phyloP scores from a whole-genome alignment of 1,140 invertebrate genomes.

The Stegodyphus dumicola region DNA sequence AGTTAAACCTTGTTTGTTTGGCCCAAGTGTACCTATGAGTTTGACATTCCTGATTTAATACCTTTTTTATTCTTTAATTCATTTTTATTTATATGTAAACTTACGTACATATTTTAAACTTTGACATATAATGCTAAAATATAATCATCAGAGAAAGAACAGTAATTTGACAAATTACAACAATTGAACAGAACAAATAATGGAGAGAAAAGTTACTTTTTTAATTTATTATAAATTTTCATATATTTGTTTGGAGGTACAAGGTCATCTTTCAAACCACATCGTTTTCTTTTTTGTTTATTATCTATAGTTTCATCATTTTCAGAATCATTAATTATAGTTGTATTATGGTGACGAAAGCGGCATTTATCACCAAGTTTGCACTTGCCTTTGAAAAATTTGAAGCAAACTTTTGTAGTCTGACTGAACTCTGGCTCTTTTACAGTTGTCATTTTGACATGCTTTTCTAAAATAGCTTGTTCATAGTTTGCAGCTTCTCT shows the following conservation, averaged over 20 bases:
- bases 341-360: conserved; percentile 81
- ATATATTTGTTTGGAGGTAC: conserved; percentile 50
- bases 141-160: too few species aligned
- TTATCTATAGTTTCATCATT: background rate
- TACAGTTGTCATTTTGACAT: conserved; percentile 87
- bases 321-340: background rate
- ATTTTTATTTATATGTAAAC: too few species aligned
- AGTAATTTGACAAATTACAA: too few species aligned
- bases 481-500: conserved; percentile 89
- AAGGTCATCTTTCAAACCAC: conserved; percentile 51
- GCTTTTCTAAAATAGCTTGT: conserved; percentile 87
- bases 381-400: conserved; percentile 89
- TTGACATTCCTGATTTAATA: too few species aligned
- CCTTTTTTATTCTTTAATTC: too few species aligned
- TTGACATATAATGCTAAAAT: too few species aligned
- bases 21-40: too few species aligned
- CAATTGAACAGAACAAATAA: too few species aligned
- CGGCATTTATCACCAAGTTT: conserved; percentile 92
- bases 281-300: conserved; percentile 24
- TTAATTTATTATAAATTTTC: conserved; percentile 31
- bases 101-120: too few species aligned
- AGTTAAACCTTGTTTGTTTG: too few species aligned
- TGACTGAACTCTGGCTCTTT: conserved; percentile 78
- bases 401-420: conserved; percentile 92
- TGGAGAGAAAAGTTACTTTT: background rate